These are phyloP conservation scores for Anguilla marmorata DNA, from an alignment of 2,797 vertebrate genomes.

Conservation along the genomic window DNA sequence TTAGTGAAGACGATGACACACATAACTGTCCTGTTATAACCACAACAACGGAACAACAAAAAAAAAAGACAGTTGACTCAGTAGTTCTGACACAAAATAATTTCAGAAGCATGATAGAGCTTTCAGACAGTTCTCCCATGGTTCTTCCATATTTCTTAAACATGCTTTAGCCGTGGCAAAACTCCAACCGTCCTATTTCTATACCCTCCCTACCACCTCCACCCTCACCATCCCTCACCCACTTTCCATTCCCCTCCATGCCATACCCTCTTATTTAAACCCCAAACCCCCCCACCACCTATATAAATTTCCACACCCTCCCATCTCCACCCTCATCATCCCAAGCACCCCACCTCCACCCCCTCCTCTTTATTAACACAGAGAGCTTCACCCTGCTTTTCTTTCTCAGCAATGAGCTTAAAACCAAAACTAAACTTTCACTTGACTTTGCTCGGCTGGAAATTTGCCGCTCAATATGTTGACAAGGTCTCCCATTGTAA, in stretches of 20 bases:
- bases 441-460: background rate
- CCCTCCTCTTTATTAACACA: background rate
- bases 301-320: background rate
- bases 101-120: background rate
- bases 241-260: background rate
- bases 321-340: background rate
- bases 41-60: background rate
- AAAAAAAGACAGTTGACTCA: background rate
- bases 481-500: background rate
- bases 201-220: background rate
- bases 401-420: background rate
- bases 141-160: background rate
- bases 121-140: background rate
- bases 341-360: background rate
- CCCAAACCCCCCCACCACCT: background rate
- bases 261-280: background rate
- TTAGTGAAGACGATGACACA: background rate
- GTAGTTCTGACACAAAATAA: background rate
- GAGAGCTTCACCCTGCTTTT: background rate
- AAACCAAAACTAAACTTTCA: background rate
- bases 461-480: slow-evolving; percentile 9
- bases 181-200: background rate
- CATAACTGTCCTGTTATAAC: background rate
- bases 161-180: background rate
- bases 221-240: background rate